These are phyloP conservation scores for Diarsia dahlii DNA, from an alignment of 2,888 invertebrate species.

Conservation along the genomic window DNA sequence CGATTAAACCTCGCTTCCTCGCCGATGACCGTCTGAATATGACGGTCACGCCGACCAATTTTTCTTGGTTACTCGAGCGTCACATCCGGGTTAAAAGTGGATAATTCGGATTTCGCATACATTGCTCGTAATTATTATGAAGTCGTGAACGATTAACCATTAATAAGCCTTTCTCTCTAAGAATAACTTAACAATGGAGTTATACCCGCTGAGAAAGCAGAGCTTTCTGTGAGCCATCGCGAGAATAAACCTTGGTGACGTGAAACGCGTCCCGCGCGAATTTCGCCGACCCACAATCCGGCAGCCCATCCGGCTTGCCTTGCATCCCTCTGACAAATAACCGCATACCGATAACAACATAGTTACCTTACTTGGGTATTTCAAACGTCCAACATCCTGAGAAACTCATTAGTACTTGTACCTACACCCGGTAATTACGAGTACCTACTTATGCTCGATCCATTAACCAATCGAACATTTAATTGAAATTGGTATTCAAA, in stretches of 20 bases:
- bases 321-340: conserved; percentile 71
- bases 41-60: conserved; percentile 72
- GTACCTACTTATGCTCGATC: neutral
- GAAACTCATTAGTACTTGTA: conserved; percentile 36
- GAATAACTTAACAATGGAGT: conserved; percentile 78
- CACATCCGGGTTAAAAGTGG: conserved; percentile 63
- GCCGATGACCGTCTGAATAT: conserved; percentile 70
- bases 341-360: conserved; percentile 69
- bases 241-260: conserved; percentile 70
- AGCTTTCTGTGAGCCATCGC: conserved; percentile 73
- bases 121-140: conserved; percentile 54
- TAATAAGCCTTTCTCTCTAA: conserved; percentile 72
- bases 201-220: conserved; percentile 79
- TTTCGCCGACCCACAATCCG: conserved; percentile 82
- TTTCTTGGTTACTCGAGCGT: conserved; percentile 72
- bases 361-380: conserved; percentile 21
- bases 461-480: conserved; percentile 19
- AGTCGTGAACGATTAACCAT: conserved; percentile 56
- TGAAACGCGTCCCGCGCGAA: conserved; percentile 76
- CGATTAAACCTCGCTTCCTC: conserved; percentile 75
- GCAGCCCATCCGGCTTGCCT: conserved; percentile 72
- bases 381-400: conserved; percentile 31
- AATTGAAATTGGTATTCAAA: conserved; percentile 23
- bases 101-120: conserved; percentile 46
- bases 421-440: conserved; percentile 17